These are phyloP conservation scores for Pemphigus obesinymphae DNA, from an alignment of 1,140 invertebrate species.

Conservation along the genomic window DNA sequence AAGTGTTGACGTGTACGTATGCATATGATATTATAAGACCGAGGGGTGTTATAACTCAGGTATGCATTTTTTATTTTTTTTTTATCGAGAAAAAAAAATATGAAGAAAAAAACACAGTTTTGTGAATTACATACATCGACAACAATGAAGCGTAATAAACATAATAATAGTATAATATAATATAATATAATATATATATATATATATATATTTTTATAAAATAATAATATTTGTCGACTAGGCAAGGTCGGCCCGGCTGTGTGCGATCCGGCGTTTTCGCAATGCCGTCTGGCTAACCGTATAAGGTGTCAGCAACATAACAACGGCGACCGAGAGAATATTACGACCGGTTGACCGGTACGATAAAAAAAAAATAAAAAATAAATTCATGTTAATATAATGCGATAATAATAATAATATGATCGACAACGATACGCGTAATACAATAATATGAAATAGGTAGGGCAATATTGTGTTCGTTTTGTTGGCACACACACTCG, in stretches of 20 bases:
- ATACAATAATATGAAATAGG: background rate
- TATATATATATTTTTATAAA: background rate
- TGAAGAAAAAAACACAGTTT: background rate
- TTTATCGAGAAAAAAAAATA: background rate
- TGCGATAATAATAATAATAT: background rate
- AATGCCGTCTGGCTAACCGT: slow-evolving; percentile 21
- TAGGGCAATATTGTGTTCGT: no score
- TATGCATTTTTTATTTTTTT: background rate
- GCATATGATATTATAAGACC: background rate
- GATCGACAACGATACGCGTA: background rate
- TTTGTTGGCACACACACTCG: background rate
- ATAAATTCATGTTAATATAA: background rate
- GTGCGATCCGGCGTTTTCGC: slow-evolving; percentile 12
- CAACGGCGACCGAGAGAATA: background rate
- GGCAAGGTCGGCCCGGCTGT: slow-evolving; percentile 10
- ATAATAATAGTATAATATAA: no score
- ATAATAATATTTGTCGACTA: slow-evolving; percentile 18
- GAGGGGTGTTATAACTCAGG: background rate
- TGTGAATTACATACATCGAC: background rate
- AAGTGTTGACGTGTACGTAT: background rate
- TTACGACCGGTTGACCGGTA: background rate
- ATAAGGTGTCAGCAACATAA: slow-evolving; percentile 15
- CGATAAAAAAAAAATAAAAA: slow-evolving; percentile 3
- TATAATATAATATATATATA: background rate
- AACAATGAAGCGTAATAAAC: background rate